phyloP scores from a whole-genome alignment of 2,797 vertebrate species.

The Rhodeus uyekii region DNA sequence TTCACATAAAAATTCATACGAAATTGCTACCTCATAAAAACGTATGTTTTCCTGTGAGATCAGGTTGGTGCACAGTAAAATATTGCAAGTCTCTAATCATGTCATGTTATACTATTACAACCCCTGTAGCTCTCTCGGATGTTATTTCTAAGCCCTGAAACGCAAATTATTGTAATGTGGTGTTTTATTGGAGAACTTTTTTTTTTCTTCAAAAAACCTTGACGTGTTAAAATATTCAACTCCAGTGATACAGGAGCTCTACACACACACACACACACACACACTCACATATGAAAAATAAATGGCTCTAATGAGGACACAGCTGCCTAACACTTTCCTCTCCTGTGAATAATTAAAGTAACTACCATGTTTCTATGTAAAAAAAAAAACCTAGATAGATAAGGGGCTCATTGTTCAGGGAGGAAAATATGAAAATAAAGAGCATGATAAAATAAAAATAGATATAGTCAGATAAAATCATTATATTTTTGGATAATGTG shows the following conservation, averaged over 20 bases:
- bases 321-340: neutral
- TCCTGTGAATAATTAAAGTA: constrained; percentile 8
- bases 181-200: neutral
- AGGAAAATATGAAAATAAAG: neutral
- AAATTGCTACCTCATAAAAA: neutral
- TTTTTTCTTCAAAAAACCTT: neutral
- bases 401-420: neutral
- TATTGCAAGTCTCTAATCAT: neutral
- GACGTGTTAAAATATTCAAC: neutral
- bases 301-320: constrained; percentile 26
- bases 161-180: neutral
- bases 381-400: constrained; percentile 5
- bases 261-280: neutral
- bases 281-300: neutral
- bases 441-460: neutral
- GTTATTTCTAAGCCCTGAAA: neutral
- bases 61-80: neutral
- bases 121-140: neutral
- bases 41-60: neutral
- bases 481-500: neutral
- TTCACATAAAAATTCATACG: too few species aligned
- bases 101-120: neutral
- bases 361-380: neutral
- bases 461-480: neutral
- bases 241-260: neutral